Evolutionary conservation across 2,797 vertebrate species (phyloP).

Genomic region (Cercopithecus hamlyni): DNA sequence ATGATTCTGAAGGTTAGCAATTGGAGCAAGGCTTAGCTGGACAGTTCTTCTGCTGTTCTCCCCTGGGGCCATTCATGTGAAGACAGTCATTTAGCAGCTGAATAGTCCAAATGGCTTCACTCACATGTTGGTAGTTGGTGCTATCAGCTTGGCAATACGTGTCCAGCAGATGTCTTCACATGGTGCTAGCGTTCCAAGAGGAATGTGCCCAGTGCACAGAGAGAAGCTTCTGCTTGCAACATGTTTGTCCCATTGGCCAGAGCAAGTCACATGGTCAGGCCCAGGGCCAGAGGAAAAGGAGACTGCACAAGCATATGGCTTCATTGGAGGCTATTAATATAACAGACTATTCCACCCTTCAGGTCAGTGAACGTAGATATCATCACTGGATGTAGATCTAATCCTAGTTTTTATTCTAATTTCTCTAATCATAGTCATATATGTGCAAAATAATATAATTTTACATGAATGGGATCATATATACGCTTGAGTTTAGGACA

Average conservation of each 20-base stretch:
- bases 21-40: neutral
- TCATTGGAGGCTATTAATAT: neutral
- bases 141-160: neutral
- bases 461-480: neutral
- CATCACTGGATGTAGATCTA: neutral
- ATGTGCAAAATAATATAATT: neutral
- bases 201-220: neutral
- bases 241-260: neutral
- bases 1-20: neutral
- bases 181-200: neutral
- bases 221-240: neutral
- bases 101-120: neutral
- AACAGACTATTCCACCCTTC: neutral
- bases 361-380: neutral
- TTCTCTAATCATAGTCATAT: neutral
- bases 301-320: neutral
- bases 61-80: neutral
- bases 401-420: neutral
- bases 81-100: neutral
- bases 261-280: neutral
- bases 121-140: neutral
- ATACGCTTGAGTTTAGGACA: neutral
- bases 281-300: neutral
- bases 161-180: neutral
- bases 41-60: neutral